Evolutionary conservation across 2,888 invertebrate genomes (phyloP), one percentile per base, ranked within the genome.

Genomic region (Diabrotica balteata): DNA sequence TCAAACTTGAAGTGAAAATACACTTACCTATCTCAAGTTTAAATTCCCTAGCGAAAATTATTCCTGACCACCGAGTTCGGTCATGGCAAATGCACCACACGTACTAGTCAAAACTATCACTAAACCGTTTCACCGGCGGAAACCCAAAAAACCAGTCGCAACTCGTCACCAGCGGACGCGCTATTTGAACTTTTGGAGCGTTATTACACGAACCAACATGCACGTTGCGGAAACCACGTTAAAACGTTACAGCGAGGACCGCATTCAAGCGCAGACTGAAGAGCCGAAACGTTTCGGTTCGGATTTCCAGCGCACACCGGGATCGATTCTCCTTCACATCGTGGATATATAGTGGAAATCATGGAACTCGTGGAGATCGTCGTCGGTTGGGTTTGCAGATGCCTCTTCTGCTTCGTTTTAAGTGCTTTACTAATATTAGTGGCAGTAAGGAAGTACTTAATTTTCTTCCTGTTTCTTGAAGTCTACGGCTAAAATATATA

Each of bases 181-280:
- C 44, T 45, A 45, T 32, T 22, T 42, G 7, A 54, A 42, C 53
- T 54, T 54, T 10, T 32, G 9, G 32, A 32, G 44, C 54, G 54
- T 10, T 2, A 17, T 43, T 45, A 17, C 55, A 57, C 55, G 55
- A 46, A 57, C 10, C 17, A 57, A 57, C 55, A 17, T 17, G 22
- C 55, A 57, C 55, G 55, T 17, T 57, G n/a, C 51, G 11, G n/a
- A 59, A 59, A 59, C 22, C 7, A 53, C 54, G 51, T 54, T 42
- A 6, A 22, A 58, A 61, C 61, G 54, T 62, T 58, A 44, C 50
- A 47, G 47, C 72, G 70, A 57, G 45, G 17, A 67, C 73, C 73
- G 70, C 72, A 72, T 67, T 22, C 73, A 72, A 72, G 73, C 74
- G 76, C 76, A 76, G 72, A 77, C 74, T 66, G 75, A 76, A 76